Evolutionary conservation across 2,797 vertebrate genomes (phyloP), one percentile per base, ranked within the genome.

Genomic region (Darevskia mixta): DNA sequence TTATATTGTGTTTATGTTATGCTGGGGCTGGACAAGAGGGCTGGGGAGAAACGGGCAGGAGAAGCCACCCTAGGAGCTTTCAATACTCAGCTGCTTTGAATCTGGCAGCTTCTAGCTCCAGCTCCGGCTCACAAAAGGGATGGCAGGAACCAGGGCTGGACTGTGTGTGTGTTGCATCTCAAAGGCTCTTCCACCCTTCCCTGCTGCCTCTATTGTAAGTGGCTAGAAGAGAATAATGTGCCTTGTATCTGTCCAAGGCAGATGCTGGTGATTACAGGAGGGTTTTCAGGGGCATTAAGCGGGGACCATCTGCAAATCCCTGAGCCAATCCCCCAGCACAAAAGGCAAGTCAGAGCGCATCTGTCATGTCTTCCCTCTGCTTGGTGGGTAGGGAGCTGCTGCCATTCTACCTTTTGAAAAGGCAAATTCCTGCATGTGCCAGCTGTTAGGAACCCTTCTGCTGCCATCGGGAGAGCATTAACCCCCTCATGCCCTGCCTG

Each of bases 301-400:
- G 25, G n/a, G 55, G 38, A 29, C 86, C 58, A 82, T 66, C 29
- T 27, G 55, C 66, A 75, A 87, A 35, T 76, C 79, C 45, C 38
- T 20, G 73, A 75, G 69, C 41, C 55, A 75, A 20, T 61, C 29
- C 7, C 18, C 58, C 79, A 66, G n/a, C 58, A 87, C 71, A 87
- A 87, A 87, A 82, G 86, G 20, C 79, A 82, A 23, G 18, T 76
- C 86, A 82, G 55, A 87, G 71, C 5, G 0, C 71, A 87, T 87
- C 79, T 76, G 79, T 69, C 38, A 49, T 27, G 58, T 81, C 71
- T 17, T 29, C 18, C 79, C 8, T 25, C 35, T 41, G 23, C 55
- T 23, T 38, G 38, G 79, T 18, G 11, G 38, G 43, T 23, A 81
- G 66, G 67, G 35, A 64, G 78, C 35, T 73, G 35, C 49, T 73